These are phyloP conservation scores for Drosophila malerkotliana DNA, from an alignment of 1,140 invertebrate genomes.

Conservation along the genomic window DNA sequence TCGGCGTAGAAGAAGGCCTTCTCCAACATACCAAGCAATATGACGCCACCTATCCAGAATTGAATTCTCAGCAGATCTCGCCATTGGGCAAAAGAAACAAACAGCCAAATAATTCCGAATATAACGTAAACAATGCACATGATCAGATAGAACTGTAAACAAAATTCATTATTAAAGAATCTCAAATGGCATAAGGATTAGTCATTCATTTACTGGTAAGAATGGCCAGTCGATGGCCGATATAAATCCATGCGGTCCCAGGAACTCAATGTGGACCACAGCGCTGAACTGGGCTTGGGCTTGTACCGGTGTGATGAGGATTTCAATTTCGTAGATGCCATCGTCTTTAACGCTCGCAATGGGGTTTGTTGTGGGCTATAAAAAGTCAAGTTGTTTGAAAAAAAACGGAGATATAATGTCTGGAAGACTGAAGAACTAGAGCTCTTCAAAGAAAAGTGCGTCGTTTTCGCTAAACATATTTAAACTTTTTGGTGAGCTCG, in stretches of 20 bases:
- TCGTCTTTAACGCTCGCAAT: conserved; percentile 84
- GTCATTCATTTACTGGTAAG: conserved; percentile 85
- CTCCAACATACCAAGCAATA: conserved; percentile 93
- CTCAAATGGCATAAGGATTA: background rate
- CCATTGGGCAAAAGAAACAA: conserved; percentile 94
- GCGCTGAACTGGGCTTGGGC: conserved; percentile 83
- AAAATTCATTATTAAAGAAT: conserved; percentile 1
- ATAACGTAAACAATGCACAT: conserved; percentile 95
- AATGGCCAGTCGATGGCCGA: conserved; percentile 91
- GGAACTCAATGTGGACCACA: conserved; percentile 87
- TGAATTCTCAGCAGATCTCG: conserved; percentile 95
- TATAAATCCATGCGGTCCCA: conserved; percentile 88
- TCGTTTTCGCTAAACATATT: too few species aligned
- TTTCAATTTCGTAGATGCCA: conserved; percentile 86
- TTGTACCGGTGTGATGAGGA: conserved; percentile 71
- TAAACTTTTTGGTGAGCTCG: too few species aligned
- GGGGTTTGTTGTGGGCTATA: conserved; percentile 75
- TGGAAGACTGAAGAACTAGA: background rate
- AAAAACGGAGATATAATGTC: background rate
- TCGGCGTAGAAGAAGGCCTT: conserved; percentile 96
- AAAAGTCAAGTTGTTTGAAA: background rate
- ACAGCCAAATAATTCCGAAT: conserved; percentile 92
- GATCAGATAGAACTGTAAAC: conserved; percentile 92
- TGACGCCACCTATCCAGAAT: conserved; percentile 97
- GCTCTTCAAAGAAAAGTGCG: too few species aligned